A percentile compares a stretch with the other conserved stretches of the same genome.
Evolutionary conservation across 2,113 vertebrate genomes (phyloP).

Genomic region (Sinocyclocheilus maitianheensis): DNA sequence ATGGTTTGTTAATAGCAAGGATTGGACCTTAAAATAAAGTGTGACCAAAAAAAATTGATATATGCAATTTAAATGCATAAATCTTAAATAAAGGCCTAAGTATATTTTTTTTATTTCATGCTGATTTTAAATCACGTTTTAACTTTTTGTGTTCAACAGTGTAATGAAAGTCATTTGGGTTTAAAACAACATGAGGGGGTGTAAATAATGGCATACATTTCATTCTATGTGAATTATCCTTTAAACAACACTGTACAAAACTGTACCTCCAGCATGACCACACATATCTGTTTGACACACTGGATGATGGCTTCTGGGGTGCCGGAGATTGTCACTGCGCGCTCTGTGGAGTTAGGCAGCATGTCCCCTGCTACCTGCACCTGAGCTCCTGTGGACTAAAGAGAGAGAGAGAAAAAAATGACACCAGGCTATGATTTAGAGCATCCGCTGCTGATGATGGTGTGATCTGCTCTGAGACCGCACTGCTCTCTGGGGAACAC

Average conservation of each 20-base stretch:
- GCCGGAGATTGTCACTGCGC: too few species aligned
- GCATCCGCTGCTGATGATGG: not conserved
- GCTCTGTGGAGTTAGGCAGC: too few species aligned
- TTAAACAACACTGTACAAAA: slow-evolving; percentile 53
- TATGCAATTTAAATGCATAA: too few species aligned
- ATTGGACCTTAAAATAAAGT: too few species aligned
- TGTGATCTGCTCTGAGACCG: slow-evolving; percentile 9
- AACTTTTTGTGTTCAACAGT: not conserved
- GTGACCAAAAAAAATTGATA: too few species aligned
- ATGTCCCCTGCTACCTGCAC: slow-evolving; percentile 83
- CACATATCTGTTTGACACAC: too few species aligned
- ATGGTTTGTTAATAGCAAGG: too few species aligned
- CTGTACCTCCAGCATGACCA: slow-evolving; percentile 89
- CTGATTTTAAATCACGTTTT: not conserved
- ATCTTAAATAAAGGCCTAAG: too few species aligned
- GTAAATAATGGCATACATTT: not conserved
- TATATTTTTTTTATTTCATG: too few species aligned
- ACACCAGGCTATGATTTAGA: not conserved
- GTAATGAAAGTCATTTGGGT: not conserved
- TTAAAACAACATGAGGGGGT: not conserved
- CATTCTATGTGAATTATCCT: not conserved
- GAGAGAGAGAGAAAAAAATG: slow-evolving; percentile 51
- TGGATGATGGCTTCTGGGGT: too few species aligned
- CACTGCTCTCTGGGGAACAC: slow-evolving; percentile 17
- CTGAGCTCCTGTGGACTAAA: slow-evolving; percentile 96